Evolutionary conservation across 2,797 vertebrate genomes (phyloP), one percentile per base, ranked within the genome.

Genomic region (Xiphophorus birchmanni): DNA sequence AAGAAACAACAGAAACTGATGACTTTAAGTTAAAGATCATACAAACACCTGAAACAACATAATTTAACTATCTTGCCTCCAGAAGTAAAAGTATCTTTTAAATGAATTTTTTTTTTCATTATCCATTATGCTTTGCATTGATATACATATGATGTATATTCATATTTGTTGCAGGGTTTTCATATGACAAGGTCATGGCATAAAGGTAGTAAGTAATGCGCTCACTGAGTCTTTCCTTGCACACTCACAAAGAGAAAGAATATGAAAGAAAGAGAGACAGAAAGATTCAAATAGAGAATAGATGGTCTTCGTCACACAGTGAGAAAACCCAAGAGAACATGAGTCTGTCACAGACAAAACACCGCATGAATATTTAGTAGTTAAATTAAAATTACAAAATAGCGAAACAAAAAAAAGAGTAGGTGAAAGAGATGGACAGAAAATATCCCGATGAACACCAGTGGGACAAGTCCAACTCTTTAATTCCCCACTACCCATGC

Each of bases 361-460:
- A 89, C 89, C 84, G 83, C 93, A 94, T 95, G 95, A 95, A 96
- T 95, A 95, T 96, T 94, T 94, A 95, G 93, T 89, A 92, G 85
- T 82, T 87, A 90, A 93, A 96, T 95, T 92, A 90, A 94, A 95
- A 96, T 95, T 82, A 96, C 91, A 91, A 95, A 95, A 95, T 93
- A 94, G 80, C 74, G 89, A 94, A 92, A 92, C 93, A 87, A 84
- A 93, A 91, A 89, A 93, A 92, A 91, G 80, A 90, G 84, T 80
- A 88, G 90, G 87, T 89, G 82, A 90, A 89, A 83, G 81, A 89
- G 84, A 90, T 79, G 84, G 82, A 81, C 88, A 89, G 80, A 90
- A 90, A 90, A 93, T 92, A 94, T 93, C 92, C 86, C 89, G 91
- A 89, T 89, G 93, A 93, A 91, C 89, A 94, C 92, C 93, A 88